Evolutionary conservation across 2,113 vertebrate species (phyloP).

Genomic region (Erythrocercus mccallii): DNA sequence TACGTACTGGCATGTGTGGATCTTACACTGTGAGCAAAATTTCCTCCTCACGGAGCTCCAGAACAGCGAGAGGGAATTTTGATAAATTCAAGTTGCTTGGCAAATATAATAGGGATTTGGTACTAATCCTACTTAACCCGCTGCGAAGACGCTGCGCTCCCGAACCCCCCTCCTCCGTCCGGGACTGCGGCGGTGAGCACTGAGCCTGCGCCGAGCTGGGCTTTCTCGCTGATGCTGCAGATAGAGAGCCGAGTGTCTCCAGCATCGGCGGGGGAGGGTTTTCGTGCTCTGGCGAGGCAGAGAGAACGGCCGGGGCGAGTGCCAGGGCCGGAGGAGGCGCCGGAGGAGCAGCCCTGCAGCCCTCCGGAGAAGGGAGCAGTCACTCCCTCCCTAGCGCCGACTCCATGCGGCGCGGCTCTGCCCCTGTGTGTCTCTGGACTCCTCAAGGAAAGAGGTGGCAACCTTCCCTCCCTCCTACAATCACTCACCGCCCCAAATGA

Average conservation of each 20-base stretch:
- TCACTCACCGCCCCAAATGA: not conserved
- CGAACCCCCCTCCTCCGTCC: constrained; percentile 42
- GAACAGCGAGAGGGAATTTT: not conserved
- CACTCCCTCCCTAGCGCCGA: not conserved
- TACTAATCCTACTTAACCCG: constrained; percentile 65
- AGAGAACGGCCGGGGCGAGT: not conserved
- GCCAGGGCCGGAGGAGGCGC: not conserved
- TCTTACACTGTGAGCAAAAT: not conserved
- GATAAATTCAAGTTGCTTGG: constrained; percentile 48
- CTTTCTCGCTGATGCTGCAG: constrained; percentile 82
- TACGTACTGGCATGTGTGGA: not conserved
- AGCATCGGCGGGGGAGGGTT: not conserved
- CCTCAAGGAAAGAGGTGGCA: constrained; percentile 1
- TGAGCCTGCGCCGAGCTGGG: constrained; percentile 72
- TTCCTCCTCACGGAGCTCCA: not conserved
- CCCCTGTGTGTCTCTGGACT: not conserved
- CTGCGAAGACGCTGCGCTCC: constrained; percentile 52
- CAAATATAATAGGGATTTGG: constrained; percentile 59
- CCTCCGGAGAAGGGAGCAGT: not conserved
- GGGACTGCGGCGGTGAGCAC: constrained; percentile 76
- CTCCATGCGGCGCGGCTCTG: not conserved
- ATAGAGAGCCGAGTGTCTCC: constrained; percentile 42
- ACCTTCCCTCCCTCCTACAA: not conserved
- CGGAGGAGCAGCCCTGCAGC: not conserved
- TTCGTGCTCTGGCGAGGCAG: not conserved